Conservation (phyloP, 2,113 vertebrate species). For the Limnothrissa miodon region DNA sequence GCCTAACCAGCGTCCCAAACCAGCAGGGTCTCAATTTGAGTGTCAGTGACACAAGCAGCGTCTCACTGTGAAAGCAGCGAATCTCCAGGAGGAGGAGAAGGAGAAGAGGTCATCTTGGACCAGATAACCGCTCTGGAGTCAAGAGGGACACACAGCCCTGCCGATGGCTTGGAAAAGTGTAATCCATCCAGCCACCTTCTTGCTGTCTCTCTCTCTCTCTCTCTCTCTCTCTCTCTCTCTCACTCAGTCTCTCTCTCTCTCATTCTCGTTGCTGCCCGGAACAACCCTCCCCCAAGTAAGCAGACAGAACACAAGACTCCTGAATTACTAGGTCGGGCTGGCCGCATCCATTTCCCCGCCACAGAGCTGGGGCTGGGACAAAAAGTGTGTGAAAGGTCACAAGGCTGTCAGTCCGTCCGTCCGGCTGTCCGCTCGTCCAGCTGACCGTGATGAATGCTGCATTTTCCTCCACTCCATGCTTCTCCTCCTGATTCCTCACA, state of each 20-base stretch:
- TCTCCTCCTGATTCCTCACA: too few relatives aligned
- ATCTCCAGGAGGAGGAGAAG: neutral
- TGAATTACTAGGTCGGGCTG: neutral
- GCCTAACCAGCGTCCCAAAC: neutral
- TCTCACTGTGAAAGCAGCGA: neutral
- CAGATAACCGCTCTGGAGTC: neutral
- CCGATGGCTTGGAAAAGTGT: neutral
- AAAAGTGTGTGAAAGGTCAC: neutral
- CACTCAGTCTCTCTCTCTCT: neutral
- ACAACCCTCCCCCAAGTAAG: too few relatives aligned
- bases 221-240: too few relatives aligned
- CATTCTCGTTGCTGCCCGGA: too few relatives aligned
- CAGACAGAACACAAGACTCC: neutral
- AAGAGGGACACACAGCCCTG: neutral
- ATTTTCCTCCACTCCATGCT: too few relatives aligned
- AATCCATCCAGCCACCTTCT: neutral
- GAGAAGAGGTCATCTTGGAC: neutral
- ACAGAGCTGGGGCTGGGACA: neutral
- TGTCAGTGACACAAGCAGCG: slow-evolving; percentile 22
- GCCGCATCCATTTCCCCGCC: neutral
- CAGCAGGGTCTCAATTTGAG: neutral
- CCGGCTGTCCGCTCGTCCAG: too few relatives aligned
- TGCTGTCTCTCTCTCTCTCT: too few relatives aligned
- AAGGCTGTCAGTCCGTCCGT: neutral
- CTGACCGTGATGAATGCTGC: neutral